phyloP scores from a whole-genome alignment of 2,797 vertebrate species.

The Crax fasciolata region DNA sequence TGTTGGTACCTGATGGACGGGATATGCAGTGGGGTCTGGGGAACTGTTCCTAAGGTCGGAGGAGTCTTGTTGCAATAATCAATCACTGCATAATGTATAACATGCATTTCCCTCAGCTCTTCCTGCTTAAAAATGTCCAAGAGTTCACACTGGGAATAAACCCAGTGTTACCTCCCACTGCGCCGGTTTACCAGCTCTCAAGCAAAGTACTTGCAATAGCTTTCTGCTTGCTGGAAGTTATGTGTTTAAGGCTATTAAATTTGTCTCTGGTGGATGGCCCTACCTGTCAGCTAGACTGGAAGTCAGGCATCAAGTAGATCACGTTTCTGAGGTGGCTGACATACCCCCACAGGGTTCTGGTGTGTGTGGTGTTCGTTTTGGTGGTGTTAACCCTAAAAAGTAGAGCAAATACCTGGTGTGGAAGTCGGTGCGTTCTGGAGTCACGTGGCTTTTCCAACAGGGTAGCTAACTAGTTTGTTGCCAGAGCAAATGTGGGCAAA shows the following conservation, averaged over 20 bases:
- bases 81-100: neutral
- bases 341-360: rapidly evolving
- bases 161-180: neutral
- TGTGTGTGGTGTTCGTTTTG: neutral
- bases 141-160: neutral
- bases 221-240: neutral
- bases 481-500: neutral
- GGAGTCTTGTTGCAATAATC: neutral
- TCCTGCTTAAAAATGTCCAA: neutral
- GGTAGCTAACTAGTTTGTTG: neutral
- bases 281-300: neutral
- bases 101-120: neutral
- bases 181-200: neutral
- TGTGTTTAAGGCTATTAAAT: neutral
- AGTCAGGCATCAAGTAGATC: neutral
- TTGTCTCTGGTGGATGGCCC: neutral
- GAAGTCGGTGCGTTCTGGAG: neutral
- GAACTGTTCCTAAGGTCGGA: neutral
- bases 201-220: neutral
- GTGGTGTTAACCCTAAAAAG: neutral
- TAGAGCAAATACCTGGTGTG: neutral
- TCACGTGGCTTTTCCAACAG: rapidly evolving
- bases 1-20: neutral
- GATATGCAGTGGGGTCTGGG: too few relatives aligned
- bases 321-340: neutral